A percentile compares a stretch with the other conserved stretches of the same genome.
Conservation (phyloP, 2,888 invertebrate genomes). For the Harmothoe impar region DNA sequence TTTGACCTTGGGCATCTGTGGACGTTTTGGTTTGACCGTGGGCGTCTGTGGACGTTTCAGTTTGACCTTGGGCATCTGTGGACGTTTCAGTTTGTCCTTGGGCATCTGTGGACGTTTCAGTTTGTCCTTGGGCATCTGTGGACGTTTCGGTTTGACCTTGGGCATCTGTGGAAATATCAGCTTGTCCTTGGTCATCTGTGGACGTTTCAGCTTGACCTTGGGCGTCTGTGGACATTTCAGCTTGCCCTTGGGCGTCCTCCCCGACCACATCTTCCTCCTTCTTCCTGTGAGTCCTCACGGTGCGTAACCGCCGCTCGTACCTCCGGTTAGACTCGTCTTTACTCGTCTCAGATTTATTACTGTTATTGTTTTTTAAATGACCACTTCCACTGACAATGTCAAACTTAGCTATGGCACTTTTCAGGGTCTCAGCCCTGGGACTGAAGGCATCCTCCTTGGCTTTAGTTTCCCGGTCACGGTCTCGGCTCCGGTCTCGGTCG, state of each 20-base stretch:
- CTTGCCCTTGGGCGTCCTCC: background rate
- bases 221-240: background rate
- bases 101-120: background rate
- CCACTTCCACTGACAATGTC: background rate
- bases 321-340: background rate
- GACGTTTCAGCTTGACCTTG: background rate
- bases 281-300: background rate
- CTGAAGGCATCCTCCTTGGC: background rate
- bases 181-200: background rate
- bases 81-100: background rate
- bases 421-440: background rate
- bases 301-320: background rate
- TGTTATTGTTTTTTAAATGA: background rate
- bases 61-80: background rate
- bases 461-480: background rate
- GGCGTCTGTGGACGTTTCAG: background rate
- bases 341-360: background rate
- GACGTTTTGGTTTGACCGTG: background rate
- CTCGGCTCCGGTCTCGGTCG: background rate
- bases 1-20: background rate
- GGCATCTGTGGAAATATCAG: background rate
- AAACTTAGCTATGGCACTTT: conserved; percentile 23
- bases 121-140: background rate
- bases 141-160: background rate
- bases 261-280: background rate